phyloP scores from a whole-genome alignment of 2,113 vertebrate genomes.

The Rhagologus leucostigma region DNA sequence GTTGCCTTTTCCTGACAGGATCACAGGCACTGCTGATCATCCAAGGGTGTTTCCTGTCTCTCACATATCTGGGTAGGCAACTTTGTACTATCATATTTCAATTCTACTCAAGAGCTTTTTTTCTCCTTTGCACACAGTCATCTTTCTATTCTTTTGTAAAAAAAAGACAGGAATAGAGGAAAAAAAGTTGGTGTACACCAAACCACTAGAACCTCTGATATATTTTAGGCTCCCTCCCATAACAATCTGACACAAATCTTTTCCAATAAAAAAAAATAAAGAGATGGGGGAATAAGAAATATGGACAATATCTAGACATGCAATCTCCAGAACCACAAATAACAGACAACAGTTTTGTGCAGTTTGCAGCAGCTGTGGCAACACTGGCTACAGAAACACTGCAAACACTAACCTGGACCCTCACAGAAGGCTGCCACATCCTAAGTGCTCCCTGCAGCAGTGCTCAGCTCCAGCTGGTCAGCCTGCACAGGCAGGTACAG shows the following conservation, averaged over 20 bases:
- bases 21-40: background rate
- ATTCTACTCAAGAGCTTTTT: background rate
- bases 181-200: background rate
- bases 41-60: background rate
- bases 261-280: background rate
- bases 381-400: background rate
- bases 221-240: background rate
- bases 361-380: background rate
- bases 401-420: background rate
- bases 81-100: background rate
- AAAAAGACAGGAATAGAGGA: background rate
- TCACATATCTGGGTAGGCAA: background rate
- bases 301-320: background rate
- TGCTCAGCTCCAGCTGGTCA: background rate
- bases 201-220: background rate
- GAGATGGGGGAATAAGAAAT: background rate
- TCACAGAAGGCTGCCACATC: background rate
- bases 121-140: background rate
- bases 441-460: accelerated
- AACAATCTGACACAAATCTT: background rate
- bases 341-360: background rate
- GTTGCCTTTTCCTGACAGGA: background rate
- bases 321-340: background rate
- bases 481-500: background rate
- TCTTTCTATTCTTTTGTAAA: background rate